Base-by-base conservation (phyloP, 2,113 vertebrate genomes). In the Poicephalus gulielmi region DNA sequence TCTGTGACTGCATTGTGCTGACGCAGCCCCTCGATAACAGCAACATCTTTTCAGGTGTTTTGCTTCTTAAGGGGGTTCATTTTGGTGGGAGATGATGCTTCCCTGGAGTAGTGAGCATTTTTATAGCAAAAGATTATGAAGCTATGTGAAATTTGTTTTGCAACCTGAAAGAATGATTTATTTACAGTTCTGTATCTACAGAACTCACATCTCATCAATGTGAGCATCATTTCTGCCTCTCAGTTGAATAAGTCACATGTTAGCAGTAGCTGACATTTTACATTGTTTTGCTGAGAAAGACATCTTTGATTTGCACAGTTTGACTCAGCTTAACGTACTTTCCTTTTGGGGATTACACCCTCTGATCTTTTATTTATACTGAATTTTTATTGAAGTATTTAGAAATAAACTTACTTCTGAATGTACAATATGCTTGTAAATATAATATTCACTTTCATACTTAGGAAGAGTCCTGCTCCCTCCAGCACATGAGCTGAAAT, bases 401-500 rank as follows among this genome's bases (percentile, higher is more conserved):
- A 62, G 88, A 96, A 68, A 30, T 79, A 83, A 96, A 77, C 27
- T 27, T 75, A 57, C 73, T 96, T 97, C 86, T 90, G 78, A 91
- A 84, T 84, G 77, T 91, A 84, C 57, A 87, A n/a, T 91, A 39
- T 77, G 62, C 84, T 81, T 87, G 66, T 93, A 96, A 91, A 86
- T 88, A 90, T 70, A 95, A 92, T 81, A 63, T 90, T 97, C 27
- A 9, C 86, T 84, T 95, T 91, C 70, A 39, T 79, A 95, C 97
- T 90, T 94, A 98, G 98, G 97, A 86, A 88, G 60, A 71, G 83
- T 75, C 44, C 83, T 83, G 7, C 74, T 91, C 49, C 91, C 83
- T 95, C 63, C 93, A 92, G 95, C 98, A 74, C 97, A 98, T 71
- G 97, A 98, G 85, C 97, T 99, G 85, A 99, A 98, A 92, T 98